Base-by-base conservation (phyloP, 92 coral and sea anemone species). In the Muricea muricata region DNA sequence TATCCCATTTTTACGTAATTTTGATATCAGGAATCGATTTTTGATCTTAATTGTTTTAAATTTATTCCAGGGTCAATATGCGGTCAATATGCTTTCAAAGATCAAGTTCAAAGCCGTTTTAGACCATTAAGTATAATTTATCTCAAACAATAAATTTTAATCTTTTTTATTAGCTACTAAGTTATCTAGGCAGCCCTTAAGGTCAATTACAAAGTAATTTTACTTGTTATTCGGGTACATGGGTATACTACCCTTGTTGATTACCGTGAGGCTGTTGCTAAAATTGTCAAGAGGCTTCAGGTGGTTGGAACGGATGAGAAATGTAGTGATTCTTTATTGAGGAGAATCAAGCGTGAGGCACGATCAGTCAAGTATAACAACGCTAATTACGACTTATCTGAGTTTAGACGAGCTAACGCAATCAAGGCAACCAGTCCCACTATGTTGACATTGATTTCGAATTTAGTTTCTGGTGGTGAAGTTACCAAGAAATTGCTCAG, bases 221-320 rank as follows among this genome's bases (percentile, higher is more conserved):
- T 37, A 1, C n/a, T 35, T 6, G 54, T 70, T 32, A 12, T 70
- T 70, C 24, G 77, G 26, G 50, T 70, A 32, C 54, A 70, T 18
- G 77, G 77, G 6, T 70, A 55, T 70, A 55, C 77, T 32, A 18
- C 77, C 23, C 13, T 70, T 70, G 77, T 70, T 70, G 77, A 55
- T 32, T 70, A 33, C 25, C 77, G 77, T 18, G 77, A 70, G 77
- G 15, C 20, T 41, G n/a, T 70, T 35, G 24, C 48, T 35, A 33
- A 70, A 41, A 70, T 12, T 70, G 24, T 70, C 21, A 32, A 70
- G 77, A 28, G 37, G 14, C 6, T 35, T 10, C 21, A 70, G 25
- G 77, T 70, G 77, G 48, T 1, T 35, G 50, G n/a, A 13, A 26
- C 18, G 48, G 77, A 70, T 41, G 77, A 70, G 54, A 35, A 41